Evolutionary conservation across 2,888 invertebrate species (phyloP), one percentile per base, ranked within the genome.

Genomic region (Furcula furcula): DNA sequence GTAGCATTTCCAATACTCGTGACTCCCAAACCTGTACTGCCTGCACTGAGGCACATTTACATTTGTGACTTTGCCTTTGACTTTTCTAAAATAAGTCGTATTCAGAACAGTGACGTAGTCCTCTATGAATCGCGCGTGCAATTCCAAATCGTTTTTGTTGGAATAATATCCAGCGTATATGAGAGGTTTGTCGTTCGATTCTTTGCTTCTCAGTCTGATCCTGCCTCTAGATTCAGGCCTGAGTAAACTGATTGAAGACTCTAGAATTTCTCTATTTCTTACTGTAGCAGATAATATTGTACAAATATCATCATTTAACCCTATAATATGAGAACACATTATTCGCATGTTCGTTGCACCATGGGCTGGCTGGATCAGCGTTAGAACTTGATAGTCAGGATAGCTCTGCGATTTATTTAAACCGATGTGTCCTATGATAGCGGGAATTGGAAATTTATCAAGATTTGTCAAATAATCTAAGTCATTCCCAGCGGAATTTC

Each of bases 371-470:
- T 55, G 22, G 0, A 57, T 60, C 5, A 62, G 41, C 1, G 50
- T 45, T 2, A 60, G 48, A 1, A 54, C 42, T 50, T 77, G 70
- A 26, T 76, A 78, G 34, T 77, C 76, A 11, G 77, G 78, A 29
- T 53, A 65, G 0, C 36, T 48, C 36, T 72, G 60, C 2, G 42
- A 50, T 32, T 65, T 64, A 16, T 76, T 49, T 1, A 76, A 29
- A 10, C 71, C 57, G 2, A 45, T 61, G 27, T 63, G 60, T 3
- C 78, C 79, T 7, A 72, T 29, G 1, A 76, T 33, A 2, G 47
- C 19, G 1, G 73, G 56, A 1, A 46, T 31, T 1, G 77, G 79
- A 40, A 70, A 69, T 20, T 42, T 62, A 20, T 69, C 48, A 7
- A 68, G 41, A 38, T 65, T 64, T 1, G 2, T 39, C 1, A 65